A percentile compares a stretch with the other conserved stretches of the same genome.
Evolutionary conservation across 2,113 vertebrate species (phyloP).

Genomic region (Alexandromys fortis): DNA sequence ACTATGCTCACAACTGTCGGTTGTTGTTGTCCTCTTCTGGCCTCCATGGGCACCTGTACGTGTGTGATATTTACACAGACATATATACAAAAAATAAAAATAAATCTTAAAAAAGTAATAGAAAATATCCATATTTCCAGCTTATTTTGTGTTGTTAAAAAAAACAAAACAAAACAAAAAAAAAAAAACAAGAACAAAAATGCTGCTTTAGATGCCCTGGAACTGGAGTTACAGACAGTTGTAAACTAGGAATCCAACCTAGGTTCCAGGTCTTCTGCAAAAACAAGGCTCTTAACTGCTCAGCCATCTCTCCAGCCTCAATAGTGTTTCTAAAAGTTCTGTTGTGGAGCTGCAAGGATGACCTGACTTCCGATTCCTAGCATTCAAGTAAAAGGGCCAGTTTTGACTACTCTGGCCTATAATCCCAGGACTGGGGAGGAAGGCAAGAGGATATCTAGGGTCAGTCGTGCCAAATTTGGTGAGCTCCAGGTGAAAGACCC

Average conservation of each 20-base stretch:
- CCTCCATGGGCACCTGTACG: background rate
- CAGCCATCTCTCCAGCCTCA: background rate
- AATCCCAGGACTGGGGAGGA: background rate
- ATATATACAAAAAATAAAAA: background rate
- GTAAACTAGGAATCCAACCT: background rate
- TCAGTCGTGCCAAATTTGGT: background rate
- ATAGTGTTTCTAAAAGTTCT: slow-evolving; percentile 52
- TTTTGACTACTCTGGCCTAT: background rate
- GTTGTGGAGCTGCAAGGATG: background rate
- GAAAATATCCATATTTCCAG: background rate
- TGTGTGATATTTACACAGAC: background rate
- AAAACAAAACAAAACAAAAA: background rate
- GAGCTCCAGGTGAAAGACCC: background rate
- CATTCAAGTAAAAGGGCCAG: background rate
- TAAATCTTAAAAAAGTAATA: background rate
- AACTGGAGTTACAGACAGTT: background rate
- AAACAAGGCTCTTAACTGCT: background rate
- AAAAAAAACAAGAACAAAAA: background rate
- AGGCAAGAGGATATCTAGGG: background rate
- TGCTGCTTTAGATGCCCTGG: background rate
- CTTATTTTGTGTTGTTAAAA: slow-evolving; percentile 43
- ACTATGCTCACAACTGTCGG: background rate
- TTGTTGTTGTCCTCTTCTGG: background rate
- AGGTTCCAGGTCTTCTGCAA: background rate
- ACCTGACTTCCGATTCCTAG: background rate